Evolutionary conservation across 2,113 vertebrate species (phyloP).

Genomic region (Cygnus atratus): DNA sequence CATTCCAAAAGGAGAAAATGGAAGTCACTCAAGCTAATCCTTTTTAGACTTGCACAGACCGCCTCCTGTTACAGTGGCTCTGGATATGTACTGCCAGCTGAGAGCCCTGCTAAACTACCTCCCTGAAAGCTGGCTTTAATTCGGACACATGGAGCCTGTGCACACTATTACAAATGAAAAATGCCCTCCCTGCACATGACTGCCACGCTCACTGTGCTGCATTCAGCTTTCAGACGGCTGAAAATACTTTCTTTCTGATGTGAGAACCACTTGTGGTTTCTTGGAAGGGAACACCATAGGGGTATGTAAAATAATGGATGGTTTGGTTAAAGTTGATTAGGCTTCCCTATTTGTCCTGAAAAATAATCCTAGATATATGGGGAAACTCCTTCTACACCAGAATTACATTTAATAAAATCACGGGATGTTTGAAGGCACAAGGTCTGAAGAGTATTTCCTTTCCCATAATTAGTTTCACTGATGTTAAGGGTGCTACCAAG

Average conservation of each 20-base stretch:
- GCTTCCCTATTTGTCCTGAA: neutral
- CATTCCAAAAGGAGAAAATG: conserved; percentile 56
- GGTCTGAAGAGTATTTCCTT: neutral
- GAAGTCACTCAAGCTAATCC: conserved; percentile 40
- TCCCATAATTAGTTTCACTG: neutral
- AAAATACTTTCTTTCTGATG: neutral
- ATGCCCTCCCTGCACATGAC: neutral
- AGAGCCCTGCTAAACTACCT: neutral
- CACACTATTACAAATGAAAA: neutral
- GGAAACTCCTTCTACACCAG: neutral
- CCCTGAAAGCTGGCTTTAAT: neutral
- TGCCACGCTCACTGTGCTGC: neutral
- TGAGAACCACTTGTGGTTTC: neutral
- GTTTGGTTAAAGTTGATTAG: neutral
- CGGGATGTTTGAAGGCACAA: neutral
- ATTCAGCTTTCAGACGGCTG: neutral
- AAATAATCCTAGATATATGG: neutral
- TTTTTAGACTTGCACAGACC: conserved; percentile 5
- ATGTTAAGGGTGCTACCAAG: too few species aligned
- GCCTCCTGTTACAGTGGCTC: neutral
- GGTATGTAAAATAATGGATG: neutral
- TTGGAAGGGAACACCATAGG: neutral
- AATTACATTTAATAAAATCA: neutral
- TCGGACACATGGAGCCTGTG: neutral
- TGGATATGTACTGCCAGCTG: conserved; percentile 9